Evolutionary conservation across 2,797 vertebrate genomes (phyloP), one percentile per base, ranked within the genome.

Genomic region (Hippoglossus hippoglossus): DNA sequence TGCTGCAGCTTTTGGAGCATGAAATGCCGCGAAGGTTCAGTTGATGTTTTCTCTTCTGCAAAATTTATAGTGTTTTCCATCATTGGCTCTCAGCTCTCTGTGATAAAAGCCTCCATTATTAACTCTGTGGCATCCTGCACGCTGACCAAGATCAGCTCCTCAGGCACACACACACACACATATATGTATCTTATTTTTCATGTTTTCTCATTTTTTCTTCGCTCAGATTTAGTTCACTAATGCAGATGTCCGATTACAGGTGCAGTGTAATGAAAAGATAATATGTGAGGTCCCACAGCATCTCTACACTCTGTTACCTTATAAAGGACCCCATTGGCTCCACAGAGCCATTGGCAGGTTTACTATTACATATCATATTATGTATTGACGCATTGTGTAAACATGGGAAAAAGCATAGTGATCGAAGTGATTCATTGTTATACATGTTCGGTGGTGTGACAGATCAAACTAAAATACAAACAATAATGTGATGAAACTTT

Each of bases 51-150:
- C 61, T 77, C 79, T 85, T 89, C 71, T 92, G 85, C 87, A 91
- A 91, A 81, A 92, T 93, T 91, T 71, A 91, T 91, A 64, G 59
- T 79, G 84, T 90, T 90, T 89, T 89, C 87, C 80, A 82, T 75
- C 87, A 73, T 66, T 6, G 46, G 60, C 83, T 84, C 75, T 88
- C 68, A 73, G 73, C 73, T 67, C 80, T 58, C 65, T 31, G 18
- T 70, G 81, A 76, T 89, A 85, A 90, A 91, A 92, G 90, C 85
- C 41, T 82, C 50, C 76, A 69, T 53, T 50, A 31, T 80, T 79
- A 73, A 68, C 55, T 79, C 65, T 11, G 34, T 66, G 31, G 70
- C 53, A 39, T 39, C 36, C 12, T 39, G 12, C 59, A 64, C 50
- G 63, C 74, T 65, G 65, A 54, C 68, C 70, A 31, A 79, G 79